phyloP scores from a whole-genome alignment of 2,113 vertebrate species.

The Malurus melanocephalus region DNA sequence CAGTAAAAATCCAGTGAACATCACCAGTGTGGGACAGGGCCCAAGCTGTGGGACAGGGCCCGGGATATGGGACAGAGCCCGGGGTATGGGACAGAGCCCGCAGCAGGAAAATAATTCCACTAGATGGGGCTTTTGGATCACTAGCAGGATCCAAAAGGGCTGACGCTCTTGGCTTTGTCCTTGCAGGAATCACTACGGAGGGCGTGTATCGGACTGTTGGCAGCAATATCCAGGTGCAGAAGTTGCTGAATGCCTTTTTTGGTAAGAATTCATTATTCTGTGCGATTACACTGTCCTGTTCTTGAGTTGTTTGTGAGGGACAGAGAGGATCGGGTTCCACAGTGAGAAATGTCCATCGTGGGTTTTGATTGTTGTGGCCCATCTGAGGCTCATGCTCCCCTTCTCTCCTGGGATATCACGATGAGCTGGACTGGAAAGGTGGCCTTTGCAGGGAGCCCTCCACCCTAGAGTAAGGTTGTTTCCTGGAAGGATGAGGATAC shows the following conservation, averaged over 20 bases:
- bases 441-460: not conserved
- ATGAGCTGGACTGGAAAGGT: not conserved
- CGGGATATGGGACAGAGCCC: rapidly evolving
- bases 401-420: not conserved
- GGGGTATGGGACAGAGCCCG: not conserved
- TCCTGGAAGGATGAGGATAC: no score
- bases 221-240: slow-evolving; percentile 98
- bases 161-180: not conserved
- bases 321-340: rapidly evolving
- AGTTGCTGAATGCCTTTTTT: slow-evolving; percentile 92
- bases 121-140: slow-evolving; percentile 18
- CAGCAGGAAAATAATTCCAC: not conserved
- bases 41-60: not conserved
- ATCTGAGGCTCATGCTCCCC: not conserved
- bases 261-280: slow-evolving; percentile 71
- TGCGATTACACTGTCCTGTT: not conserved
- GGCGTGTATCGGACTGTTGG: slow-evolving; percentile 94
- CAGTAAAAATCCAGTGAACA: not conserved
- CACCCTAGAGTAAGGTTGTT: not conserved
- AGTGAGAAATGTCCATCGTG: not conserved
- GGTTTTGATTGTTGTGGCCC: rapidly evolving
- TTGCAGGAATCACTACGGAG: slow-evolving; percentile 85
- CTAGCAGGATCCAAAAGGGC: rapidly evolving
- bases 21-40: rapidly evolving
- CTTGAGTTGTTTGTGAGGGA: not conserved